Conservation (phyloP, 2,888 invertebrate genomes). For the Eristalis pertinax region DNA sequence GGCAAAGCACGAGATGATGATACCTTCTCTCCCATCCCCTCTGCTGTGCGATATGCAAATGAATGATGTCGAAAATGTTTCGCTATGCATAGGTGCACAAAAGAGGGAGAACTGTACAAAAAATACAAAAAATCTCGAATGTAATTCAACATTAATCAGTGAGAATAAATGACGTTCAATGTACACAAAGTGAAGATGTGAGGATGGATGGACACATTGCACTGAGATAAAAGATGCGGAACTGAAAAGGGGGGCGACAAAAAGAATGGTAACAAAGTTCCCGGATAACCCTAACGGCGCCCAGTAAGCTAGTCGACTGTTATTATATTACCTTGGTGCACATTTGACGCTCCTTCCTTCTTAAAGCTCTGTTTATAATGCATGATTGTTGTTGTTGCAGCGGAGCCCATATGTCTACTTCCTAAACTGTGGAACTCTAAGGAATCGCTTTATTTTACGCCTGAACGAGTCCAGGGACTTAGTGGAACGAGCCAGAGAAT, state of each 20-base stretch:
- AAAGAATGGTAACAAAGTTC: conserved; percentile 48
- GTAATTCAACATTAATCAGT: conserved; percentile 65
- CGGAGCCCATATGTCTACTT: conserved; percentile 81
- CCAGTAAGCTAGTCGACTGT: not conserved
- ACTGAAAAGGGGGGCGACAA: no score
- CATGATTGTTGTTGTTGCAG: conserved; percentile 72
- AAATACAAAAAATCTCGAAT: conserved; percentile 18
- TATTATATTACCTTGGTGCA: no score
- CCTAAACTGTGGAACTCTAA: conserved; percentile 80
- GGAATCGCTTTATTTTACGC: conserved; percentile 81
- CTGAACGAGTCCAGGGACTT: conserved; percentile 81
- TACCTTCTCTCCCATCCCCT: conserved; percentile 4
- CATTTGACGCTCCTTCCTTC: no score
- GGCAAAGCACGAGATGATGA: conserved; percentile 30
- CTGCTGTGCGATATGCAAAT: conserved; percentile 51
- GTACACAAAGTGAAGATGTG: conserved; percentile 20
- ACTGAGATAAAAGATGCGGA: conserved; percentile 14
- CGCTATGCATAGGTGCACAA: not conserved
- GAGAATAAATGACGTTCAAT: conserved; percentile 56
- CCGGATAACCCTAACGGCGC: conserved; percentile 46
- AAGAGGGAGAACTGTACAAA: not conserved
- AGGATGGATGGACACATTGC: not conserved
- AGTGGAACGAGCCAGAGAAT: conserved; percentile 81
- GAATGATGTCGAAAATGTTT: conserved; percentile 62
- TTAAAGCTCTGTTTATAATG: not conserved